phyloP scores from a whole-genome alignment of 2,797 vertebrate genomes.

The Diglossa cyanea region DNA sequence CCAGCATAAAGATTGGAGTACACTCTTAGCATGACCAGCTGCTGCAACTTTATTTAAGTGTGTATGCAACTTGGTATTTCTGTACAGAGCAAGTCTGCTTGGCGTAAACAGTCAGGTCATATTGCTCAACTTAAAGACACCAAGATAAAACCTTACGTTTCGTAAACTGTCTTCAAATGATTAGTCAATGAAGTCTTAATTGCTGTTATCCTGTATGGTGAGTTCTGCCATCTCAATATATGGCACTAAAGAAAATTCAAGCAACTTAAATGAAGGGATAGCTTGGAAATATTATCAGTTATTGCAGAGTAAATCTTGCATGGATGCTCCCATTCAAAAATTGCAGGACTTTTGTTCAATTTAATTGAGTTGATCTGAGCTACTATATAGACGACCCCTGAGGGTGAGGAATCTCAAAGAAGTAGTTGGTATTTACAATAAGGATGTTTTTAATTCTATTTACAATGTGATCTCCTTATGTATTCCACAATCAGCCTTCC shows the following conservation, averaged over 20 bases:
- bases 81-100: background rate
- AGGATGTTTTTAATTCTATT: background rate
- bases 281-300: background rate
- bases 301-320: background rate
- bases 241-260: background rate
- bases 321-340: background rate
- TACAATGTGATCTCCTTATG: slow-evolving; percentile 23
- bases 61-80: background rate
- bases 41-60: background rate
- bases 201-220: background rate
- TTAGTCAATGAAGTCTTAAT: background rate
- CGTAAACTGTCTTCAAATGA: background rate
- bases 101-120: background rate
- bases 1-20: background rate
- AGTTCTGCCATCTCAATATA: background rate
- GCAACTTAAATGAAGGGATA: background rate
- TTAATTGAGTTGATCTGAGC: background rate
- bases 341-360: background rate
- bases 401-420: background rate
- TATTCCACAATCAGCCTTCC: slow-evolving; percentile 12
- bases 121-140: background rate
- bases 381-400: background rate
- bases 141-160: background rate
- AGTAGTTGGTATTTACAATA: background rate
- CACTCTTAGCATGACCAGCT: background rate